These are phyloP conservation scores for Promerops cafer DNA, from an alignment of 2,113 vertebrate genomes.

Conservation along the genomic window DNA sequence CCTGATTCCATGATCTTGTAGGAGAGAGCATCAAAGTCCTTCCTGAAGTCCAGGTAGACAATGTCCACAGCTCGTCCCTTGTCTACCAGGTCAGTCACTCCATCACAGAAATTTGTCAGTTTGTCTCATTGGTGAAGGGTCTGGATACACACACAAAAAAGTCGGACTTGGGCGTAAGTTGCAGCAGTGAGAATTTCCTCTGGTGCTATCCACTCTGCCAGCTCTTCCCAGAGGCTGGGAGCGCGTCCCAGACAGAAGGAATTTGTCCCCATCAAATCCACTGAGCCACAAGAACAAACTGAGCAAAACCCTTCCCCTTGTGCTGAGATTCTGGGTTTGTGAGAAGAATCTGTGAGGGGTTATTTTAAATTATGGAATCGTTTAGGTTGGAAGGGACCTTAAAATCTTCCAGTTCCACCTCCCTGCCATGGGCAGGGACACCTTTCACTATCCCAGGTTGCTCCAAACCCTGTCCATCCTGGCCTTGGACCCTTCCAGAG, in stretches of 20 bases:
- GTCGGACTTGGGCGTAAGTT: rapidly evolving
- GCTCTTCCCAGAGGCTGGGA: not conserved
- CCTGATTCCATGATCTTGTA: no score
- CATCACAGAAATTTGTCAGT: not conserved
- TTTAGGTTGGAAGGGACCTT: not conserved
- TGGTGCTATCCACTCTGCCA: not conserved
- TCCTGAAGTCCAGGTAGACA: not conserved
- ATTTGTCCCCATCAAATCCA: not conserved
- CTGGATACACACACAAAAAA: not conserved
- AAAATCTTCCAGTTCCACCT: not conserved
- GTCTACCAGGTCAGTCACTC: not conserved
- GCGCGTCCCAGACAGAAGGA: not conserved
- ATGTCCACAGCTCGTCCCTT: not conserved
- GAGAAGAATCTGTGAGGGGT: not conserved
- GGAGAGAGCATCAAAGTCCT: not conserved
- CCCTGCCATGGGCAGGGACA: not conserved
- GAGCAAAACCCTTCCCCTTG: not conserved
- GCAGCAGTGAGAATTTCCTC: not conserved
- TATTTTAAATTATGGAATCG: not conserved
- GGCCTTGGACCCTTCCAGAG: not conserved
- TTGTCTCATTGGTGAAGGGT: not conserved
- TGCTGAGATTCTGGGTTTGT: not conserved
- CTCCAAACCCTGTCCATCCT: rapidly evolving
- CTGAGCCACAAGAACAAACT: not conserved
- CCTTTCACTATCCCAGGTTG: not conserved